These are phyloP conservation scores for Corythornis leucogaster DNA, from an alignment of 2,797 vertebrate genomes.

Conservation along the genomic window DNA sequence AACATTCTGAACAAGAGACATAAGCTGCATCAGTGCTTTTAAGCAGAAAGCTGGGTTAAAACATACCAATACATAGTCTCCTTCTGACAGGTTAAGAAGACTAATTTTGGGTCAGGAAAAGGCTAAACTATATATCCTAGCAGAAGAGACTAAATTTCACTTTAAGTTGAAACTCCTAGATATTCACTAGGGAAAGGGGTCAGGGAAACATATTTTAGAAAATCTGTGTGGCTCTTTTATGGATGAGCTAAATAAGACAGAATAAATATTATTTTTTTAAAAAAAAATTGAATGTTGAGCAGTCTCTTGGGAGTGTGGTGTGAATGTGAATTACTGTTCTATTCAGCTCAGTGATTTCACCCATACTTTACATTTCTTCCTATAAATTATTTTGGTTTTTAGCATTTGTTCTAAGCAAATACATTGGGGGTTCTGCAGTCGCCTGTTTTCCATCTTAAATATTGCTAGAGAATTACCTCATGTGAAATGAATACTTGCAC, in stretches of 20 bases:
- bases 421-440: not conserved
- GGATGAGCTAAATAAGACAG: not conserved
- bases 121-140: not conserved
- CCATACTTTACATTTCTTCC: not conserved
- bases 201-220: not conserved
- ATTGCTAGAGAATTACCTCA: not conserved
- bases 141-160: not conserved
- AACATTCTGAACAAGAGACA: not conserved
- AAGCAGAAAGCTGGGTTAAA: constrained; percentile 12
- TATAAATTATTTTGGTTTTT: not conserved
- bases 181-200: not conserved
- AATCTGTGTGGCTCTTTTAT: not conserved
- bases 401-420: not conserved
- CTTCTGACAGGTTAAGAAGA: not conserved
- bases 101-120: constrained; percentile 18
- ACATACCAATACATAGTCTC: not conserved
- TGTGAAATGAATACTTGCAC: not conserved
- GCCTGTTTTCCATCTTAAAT: not conserved
- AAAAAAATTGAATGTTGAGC: not conserved
- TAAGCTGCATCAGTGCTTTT: not conserved
- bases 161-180: not conserved
- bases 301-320: not conserved
- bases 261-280: not conserved
- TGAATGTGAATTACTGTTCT: not conserved
- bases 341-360: not conserved